These are phyloP conservation scores for Falco biarmicus DNA, from an alignment of 2,797 vertebrate species.

Conservation along the genomic window DNA sequence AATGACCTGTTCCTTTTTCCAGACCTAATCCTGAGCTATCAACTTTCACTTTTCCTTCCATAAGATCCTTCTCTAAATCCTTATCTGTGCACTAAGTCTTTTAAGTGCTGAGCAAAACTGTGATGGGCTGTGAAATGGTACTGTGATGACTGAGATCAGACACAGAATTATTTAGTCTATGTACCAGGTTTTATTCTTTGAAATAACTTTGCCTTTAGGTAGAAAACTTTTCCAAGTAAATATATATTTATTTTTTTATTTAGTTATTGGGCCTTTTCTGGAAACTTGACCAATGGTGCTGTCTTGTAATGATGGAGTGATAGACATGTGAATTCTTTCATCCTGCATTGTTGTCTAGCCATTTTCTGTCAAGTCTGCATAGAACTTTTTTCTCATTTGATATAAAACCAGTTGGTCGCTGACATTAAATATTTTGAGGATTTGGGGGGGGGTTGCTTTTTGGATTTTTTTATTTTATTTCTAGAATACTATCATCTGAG, in stretches of 20 bases:
- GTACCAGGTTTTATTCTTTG: background rate
- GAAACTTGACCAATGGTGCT: background rate
- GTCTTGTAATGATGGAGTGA: background rate
- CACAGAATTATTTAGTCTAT: background rate
- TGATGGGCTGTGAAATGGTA: background rate
- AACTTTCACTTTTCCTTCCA: background rate
- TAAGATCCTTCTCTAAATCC: background rate
- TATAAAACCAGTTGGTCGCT: background rate
- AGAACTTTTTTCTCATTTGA: background rate
- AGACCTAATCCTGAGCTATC: background rate
- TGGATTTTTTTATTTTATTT: background rate
- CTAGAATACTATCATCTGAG: background rate
- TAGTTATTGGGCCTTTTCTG: background rate
- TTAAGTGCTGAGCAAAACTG: background rate
- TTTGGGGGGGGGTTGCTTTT: fast-evolving
- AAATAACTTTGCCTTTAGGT: background rate
- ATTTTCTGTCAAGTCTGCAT: background rate
- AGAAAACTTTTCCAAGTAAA: background rate
- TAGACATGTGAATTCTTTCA: background rate
- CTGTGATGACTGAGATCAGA: background rate
- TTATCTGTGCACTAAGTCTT: background rate
- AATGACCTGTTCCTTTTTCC: background rate
- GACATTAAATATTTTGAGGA: background rate
- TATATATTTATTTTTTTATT: background rate
- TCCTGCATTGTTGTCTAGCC: background rate